phyloP scores from a whole-genome alignment of 2,888 invertebrate genomes.

The Venusia cambrica region DNA sequence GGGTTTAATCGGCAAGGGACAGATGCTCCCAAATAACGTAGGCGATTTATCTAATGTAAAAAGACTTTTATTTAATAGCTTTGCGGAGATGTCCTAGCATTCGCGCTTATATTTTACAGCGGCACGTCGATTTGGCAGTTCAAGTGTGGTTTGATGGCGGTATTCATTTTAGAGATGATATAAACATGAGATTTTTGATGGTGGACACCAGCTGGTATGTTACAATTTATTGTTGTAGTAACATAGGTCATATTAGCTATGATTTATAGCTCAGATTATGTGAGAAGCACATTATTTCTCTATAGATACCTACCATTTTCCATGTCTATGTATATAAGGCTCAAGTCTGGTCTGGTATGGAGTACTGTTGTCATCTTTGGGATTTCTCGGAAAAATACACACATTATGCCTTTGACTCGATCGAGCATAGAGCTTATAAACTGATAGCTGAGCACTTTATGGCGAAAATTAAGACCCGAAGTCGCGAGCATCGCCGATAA shows the following conservation, averaged over 20 bases:
- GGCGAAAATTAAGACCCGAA: too few relatives aligned
- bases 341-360: too few relatives aligned
- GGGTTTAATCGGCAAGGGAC: conserved; percentile 77
- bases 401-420: too few relatives aligned
- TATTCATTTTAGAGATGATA: conserved; percentile 67
- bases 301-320: too few relatives aligned
- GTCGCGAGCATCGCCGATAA: too few relatives aligned
- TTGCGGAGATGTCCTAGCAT: conserved; percentile 72
- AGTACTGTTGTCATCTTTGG: too few relatives aligned
- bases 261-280: background rate
- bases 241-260: conserved; percentile 45
- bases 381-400: too few relatives aligned
- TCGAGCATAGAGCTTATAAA: too few relatives aligned
- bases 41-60: conserved; percentile 79
- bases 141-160: conserved; percentile 64
- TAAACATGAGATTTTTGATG: conserved; percentile 72
- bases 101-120: conserved; percentile 70
- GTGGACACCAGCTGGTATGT: conserved; percentile 56
- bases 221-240: conserved; percentile 60
- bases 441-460: too few relatives aligned
- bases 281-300: too few relatives aligned
- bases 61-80: conserved; percentile 80
- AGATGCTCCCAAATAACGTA: conserved; percentile 77
- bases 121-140: conserved; percentile 66
- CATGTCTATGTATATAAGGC: too few relatives aligned